Base-by-base conservation (phyloP, 2,797 vertebrate genomes). In the Microctenopoma lineatum region DNA sequence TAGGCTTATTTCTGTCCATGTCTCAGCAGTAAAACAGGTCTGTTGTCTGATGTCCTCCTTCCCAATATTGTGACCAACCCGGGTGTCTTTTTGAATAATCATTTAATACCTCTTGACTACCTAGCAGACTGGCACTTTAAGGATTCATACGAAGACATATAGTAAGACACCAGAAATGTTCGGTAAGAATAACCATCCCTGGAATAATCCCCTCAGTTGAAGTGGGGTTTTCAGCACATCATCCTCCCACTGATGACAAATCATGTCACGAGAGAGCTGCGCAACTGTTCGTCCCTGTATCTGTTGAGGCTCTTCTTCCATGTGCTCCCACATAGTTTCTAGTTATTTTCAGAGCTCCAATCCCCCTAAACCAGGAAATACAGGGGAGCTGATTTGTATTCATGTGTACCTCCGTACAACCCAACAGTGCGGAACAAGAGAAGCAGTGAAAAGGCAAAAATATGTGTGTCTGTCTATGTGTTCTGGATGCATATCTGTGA, bases 311-410 rank as follows among this genome's bases (percentile, higher is more conserved):
- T 81, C 73, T 41, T 53, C 64, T 58, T 81, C 71, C 68, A 72
- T 83, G 85, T 81, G 63, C 48, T 72, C 45, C 34, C 75, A 73
- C 75, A 79, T 88, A 87, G 77, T 91, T 81, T 85, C 72, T 83
- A 63, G 58, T 87, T 87, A 89, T 92, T 89, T 86, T 88, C 77
- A 21, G 12, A 89, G 75, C 70, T 59, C 54, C 78, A 81, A 82
- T 76, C 82, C 76, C 2, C 57, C 73, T 73, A 79, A 86, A 91
- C 80, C 69, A 80, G 57, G 74, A 74, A 53, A 80, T 84, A 81
- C 81, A 67, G 80, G 51, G 76, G 53, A 70, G 29, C 57, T 82
- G 76, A 91, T 92, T 90, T 89, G 84, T 88, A 91, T 91, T 92
- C 86, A 81, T 89, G 82, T 70, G 69, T 69, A 81, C 74, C 67